Conservation (phyloP, 2,888 invertebrate species). For the Papilio demoleus region DNA sequence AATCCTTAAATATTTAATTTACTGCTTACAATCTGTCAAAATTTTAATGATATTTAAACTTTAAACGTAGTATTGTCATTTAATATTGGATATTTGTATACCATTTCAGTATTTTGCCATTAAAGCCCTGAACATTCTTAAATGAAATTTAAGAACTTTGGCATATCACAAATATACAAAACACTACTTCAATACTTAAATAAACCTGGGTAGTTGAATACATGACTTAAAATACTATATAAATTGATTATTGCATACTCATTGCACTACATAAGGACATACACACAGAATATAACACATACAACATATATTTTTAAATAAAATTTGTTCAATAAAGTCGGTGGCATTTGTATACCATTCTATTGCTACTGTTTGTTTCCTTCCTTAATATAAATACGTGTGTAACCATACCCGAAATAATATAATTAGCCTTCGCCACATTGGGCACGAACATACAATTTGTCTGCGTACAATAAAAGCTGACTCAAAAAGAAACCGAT, state of each 20-base stretch:
- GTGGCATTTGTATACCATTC: background rate
- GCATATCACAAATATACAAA: background rate
- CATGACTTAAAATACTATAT: background rate
- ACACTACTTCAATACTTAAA: constrained; percentile 7
- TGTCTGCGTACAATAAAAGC: too few relatives aligned
- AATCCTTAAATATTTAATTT: too few relatives aligned
- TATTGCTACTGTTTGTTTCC: background rate
- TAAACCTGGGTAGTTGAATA: background rate
- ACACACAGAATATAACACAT: background rate
- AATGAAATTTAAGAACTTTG: background rate
- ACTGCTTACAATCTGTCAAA: too few relatives aligned
- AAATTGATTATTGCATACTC: constrained; percentile 4
- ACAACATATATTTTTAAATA: background rate
- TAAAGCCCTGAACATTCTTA: background rate
- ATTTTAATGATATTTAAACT: too few relatives aligned
- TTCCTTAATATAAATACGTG: background rate
- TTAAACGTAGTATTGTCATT: too few relatives aligned
- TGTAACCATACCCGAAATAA: background rate
- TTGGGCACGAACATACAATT: too few relatives aligned
- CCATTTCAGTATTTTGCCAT: too few relatives aligned
- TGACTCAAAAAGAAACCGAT: too few relatives aligned
- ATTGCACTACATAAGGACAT: constrained; percentile 3
- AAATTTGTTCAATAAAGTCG: background rate
- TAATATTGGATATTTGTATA: too few relatives aligned
- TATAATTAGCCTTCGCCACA: too few relatives aligned